Percentiles rank a stretch among this genome's conserved stretches.
These are phyloP conservation scores for Entomobrya proxima DNA, from an alignment of 2,888 invertebrate genomes.

Conservation along the genomic window DNA sequence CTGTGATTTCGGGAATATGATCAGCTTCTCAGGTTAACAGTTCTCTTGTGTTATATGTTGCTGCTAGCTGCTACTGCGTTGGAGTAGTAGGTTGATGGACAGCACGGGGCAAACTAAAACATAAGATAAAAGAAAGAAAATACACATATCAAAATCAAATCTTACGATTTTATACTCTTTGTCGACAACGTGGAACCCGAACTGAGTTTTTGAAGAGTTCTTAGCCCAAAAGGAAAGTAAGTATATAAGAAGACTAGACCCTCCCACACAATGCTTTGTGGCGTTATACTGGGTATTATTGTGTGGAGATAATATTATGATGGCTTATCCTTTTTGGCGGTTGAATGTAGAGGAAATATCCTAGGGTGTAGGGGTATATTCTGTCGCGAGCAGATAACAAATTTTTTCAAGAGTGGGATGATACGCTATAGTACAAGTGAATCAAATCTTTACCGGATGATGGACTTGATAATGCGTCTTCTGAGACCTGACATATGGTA, in stretches of 20 bases:
- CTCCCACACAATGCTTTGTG: background rate
- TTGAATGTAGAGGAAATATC: no score
- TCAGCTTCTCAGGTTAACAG: background rate
- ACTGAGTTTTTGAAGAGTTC: background rate
- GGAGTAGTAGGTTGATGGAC: background rate
- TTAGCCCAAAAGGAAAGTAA: background rate
- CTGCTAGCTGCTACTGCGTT: background rate
- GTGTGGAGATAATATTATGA: no score
- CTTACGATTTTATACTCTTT: no score
- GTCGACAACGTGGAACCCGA: background rate
- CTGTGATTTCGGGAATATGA: background rate
- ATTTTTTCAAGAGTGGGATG: no score
- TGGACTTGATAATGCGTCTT: no score
- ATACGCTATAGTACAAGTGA: no score
- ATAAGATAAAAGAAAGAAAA: background rate
- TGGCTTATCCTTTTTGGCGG: no score
- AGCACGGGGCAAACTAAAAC: conserved; percentile 17
- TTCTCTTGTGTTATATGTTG: no score
- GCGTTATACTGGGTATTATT: background rate
- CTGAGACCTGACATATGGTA: no score
- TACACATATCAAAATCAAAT: background rate
- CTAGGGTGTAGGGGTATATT: no score
- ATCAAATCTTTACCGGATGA: no score
- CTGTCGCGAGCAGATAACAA: no score
- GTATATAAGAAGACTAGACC: background rate